Conservation (phyloP, 2,888 invertebrate genomes). For the Tiliacea aurago region DNA sequence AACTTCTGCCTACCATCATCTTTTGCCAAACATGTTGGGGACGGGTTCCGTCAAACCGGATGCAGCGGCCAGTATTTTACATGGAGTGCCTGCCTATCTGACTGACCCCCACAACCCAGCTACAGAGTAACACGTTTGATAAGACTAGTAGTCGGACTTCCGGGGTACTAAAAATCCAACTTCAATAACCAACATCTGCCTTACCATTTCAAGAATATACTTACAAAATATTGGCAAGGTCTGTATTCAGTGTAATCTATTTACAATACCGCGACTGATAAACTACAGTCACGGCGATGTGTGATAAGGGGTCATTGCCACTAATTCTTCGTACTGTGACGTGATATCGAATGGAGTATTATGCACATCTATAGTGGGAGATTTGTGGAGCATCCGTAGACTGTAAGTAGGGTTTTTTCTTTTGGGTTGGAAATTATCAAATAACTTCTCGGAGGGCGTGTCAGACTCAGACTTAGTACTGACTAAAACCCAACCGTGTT, state of each 20-base stretch:
- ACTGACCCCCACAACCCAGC: not conserved
- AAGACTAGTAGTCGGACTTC: not conserved
- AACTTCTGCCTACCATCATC: not conserved
- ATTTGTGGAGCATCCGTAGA: constrained; percentile 1
- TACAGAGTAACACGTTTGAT: not conserved
- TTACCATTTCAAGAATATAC: not conserved
- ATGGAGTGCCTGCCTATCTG: not conserved
- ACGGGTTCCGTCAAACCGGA: not conserved
- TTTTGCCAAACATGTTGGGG: no score
- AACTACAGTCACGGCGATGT: constrained; percentile 19
- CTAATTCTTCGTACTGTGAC: constrained; percentile 50
- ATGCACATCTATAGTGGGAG: constrained; percentile 16
- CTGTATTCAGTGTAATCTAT: constrained; percentile 42
- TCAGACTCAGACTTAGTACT: no score
- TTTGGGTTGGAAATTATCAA: no score
- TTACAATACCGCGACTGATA: constrained; percentile 52
- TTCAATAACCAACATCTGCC: not conserved
- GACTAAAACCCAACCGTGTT: no score
- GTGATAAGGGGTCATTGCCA: constrained; percentile 67
- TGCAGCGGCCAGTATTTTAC: not conserved
- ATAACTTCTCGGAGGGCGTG: no score
- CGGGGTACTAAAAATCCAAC: not conserved
- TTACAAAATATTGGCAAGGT: constrained; percentile 42
- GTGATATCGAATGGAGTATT: constrained; percentile 41
- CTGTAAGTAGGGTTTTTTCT: not conserved